Evolutionary conservation across 2,113 vertebrate genomes (phyloP).

Genomic region (Pteruthius melanotis): DNA sequence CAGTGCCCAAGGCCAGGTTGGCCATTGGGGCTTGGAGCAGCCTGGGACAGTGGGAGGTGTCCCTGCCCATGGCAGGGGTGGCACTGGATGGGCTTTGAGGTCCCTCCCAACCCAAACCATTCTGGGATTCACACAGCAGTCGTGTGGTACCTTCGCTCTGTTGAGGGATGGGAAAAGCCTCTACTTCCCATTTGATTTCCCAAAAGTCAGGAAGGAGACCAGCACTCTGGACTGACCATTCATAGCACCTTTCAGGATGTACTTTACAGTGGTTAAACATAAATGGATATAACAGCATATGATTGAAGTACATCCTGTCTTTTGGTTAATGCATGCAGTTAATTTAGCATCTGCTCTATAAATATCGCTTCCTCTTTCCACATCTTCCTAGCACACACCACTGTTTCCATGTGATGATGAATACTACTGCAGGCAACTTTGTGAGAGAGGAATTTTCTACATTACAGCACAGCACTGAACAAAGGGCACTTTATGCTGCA

Average conservation of each 20-base stretch:
- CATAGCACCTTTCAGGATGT: neutral
- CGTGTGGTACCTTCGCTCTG: neutral
- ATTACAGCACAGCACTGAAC: neutral
- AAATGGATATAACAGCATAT: neutral
- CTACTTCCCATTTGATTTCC: neutral
- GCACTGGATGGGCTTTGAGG: rapidly evolving
- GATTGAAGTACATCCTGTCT: neutral
- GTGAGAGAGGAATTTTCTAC: neutral
- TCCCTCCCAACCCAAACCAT: neutral
- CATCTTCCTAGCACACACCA: neutral
- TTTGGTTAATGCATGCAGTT: neutral
- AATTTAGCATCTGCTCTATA: neutral
- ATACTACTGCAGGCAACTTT: neutral
- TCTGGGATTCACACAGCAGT: neutral
- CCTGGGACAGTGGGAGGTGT: neutral
- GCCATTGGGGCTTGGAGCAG: neutral
- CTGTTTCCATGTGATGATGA: neutral
- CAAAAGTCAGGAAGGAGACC: neutral
- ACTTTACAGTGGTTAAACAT: neutral
- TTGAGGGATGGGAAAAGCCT: neutral
- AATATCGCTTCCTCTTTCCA: conserved; percentile 16
- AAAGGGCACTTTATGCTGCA: neutral
- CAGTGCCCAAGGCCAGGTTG: neutral
- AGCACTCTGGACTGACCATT: neutral
- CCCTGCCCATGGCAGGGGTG: neutral